These are phyloP conservation scores for Neolamprologus cancellatus DNA, from an alignment of 2,113 vertebrate species.

Conservation along the genomic window DNA sequence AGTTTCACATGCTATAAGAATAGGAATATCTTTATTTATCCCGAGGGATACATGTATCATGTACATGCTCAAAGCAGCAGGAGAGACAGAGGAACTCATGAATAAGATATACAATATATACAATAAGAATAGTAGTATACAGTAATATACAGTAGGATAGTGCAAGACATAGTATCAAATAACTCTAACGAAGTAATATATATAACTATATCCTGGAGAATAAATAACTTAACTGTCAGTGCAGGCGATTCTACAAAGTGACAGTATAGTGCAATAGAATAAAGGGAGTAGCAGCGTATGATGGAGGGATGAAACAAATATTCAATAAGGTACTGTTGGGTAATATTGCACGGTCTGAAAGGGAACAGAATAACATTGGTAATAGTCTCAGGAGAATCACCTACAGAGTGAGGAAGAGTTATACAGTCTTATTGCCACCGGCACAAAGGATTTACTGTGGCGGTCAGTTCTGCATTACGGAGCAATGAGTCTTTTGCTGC, in stretches of 20 bases:
- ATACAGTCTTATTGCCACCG: accelerated
- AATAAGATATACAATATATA: neutral
- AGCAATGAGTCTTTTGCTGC: neutral
- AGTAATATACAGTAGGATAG: neutral
- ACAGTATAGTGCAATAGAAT: neutral
- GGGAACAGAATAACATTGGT: neutral
- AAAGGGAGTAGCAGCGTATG: neutral
- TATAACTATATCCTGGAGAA: neutral
- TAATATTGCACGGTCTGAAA: neutral
- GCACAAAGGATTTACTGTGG: neutral
- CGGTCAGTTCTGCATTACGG: neutral
- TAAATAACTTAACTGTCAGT: neutral
- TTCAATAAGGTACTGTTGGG: neutral
- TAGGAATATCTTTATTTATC: neutral
- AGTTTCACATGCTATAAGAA: neutral
- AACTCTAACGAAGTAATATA: neutral
- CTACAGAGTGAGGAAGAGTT: neutral
- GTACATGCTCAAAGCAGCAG: neutral
- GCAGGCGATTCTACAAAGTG: neutral
- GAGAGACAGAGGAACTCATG: neutral
- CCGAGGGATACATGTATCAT: neutral
- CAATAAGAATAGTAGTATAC: neutral
- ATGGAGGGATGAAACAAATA: neutral
- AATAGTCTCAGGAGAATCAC: neutral
- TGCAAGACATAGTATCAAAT: neutral